Conservation (phyloP, 2,888 invertebrate species). For the Conus canariensis region DNA sequence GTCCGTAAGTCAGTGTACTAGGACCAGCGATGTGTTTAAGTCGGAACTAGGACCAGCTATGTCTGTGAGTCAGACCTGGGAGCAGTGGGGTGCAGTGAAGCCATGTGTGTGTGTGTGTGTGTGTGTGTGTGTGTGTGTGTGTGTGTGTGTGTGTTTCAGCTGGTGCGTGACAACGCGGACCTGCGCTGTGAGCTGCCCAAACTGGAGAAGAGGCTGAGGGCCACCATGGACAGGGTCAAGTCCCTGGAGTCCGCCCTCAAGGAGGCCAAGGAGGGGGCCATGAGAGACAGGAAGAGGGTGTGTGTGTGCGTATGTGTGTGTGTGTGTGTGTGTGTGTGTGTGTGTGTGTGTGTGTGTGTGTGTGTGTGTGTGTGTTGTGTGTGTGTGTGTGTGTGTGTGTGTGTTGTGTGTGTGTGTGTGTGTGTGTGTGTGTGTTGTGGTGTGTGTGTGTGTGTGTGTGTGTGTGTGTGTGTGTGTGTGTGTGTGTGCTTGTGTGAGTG, state of each 20-base stretch:
- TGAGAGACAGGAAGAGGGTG: constrained; percentile 95
- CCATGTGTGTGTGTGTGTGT: not conserved
- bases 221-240: constrained; percentile 99
- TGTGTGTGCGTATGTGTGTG: not conserved
- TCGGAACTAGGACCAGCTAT: too few species aligned
- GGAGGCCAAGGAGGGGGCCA: constrained; percentile 99
- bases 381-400: not conserved
- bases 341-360: not conserved
- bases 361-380: not conserved
- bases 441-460: not conserved
- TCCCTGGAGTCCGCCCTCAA: constrained; percentile 96
- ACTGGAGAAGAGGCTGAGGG: constrained; percentile 96
- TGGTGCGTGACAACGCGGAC: constrained; percentile 99
- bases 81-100: too few species aligned
- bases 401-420: not conserved
- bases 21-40: too few species aligned
- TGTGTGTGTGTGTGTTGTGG: too few species aligned
- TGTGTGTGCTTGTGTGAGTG: not conserved
- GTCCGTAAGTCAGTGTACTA: too few species aligned
- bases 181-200: constrained; percentile 99
- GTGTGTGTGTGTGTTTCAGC: constrained; percentile 81
- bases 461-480: not conserved
- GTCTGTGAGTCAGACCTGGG: too few species aligned
- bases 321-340: not conserved
- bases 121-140: not conserved